Conservation (phyloP, 1,140 invertebrate genomes). For the Drosophila miranda region DNA sequence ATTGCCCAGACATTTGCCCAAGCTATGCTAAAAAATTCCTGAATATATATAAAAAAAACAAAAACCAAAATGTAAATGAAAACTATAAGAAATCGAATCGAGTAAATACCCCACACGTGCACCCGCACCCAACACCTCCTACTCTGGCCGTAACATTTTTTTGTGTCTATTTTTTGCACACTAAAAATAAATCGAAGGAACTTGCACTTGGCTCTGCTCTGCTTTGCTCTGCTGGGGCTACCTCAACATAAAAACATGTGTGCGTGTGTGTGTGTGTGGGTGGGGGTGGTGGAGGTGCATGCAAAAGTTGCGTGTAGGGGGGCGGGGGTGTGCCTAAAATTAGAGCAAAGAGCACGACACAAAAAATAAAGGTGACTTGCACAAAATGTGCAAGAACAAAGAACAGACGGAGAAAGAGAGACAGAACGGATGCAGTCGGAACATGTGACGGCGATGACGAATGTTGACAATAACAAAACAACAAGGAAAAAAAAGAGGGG, state of each 20-base stretch:
- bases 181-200: constrained; percentile 57
- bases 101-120: constrained; percentile 19
- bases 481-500: too few relatives aligned
- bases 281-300: constrained; percentile 9
- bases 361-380: constrained; percentile 62
- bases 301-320: constrained; percentile 46
- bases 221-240: constrained; percentile 40
- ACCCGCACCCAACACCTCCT: not conserved
- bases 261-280: constrained; percentile 27
- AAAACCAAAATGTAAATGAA: constrained; percentile 16
- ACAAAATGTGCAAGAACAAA: constrained; percentile 51
- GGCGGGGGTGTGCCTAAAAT: constrained; percentile 40
- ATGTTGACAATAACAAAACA: constrained; percentile 44
- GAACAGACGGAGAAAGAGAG: constrained; percentile 8
- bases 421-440: constrained; percentile 47
- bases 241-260: constrained; percentile 66
- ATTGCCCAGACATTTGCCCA: constrained; percentile 57
- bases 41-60: constrained; percentile 37
- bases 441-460: constrained; percentile 71
- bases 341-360: constrained; percentile 48
- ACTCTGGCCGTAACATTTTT: not conserved
- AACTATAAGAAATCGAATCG: not conserved
- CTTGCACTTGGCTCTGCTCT: constrained; percentile 65
- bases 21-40: constrained; percentile 51
- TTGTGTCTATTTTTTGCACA: constrained; percentile 42